Evolutionary conservation across 2,888 invertebrate species (phyloP), one percentile per base, ranked within the genome.

Genomic region (Epinotia demarniana): DNA sequence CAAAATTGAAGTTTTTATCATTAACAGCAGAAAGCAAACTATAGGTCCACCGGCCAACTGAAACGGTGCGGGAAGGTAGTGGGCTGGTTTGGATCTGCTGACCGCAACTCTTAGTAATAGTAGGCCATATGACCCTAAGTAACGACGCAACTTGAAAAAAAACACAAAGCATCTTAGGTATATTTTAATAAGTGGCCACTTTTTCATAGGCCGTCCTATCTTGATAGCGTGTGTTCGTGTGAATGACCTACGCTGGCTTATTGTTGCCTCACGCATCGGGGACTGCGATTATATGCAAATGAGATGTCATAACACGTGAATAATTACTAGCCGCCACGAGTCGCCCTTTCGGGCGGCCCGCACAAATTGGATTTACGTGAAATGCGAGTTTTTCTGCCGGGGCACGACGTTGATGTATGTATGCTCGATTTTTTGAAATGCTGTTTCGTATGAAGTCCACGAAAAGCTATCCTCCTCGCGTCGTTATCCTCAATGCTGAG

Each of bases 241-340:
- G 94, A 94, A 94, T 92, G 92, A 92, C 94, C 92, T 90, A 88
- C 89, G 86, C 87, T 82, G 85, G 84, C 84, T 84, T 82, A 80
- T 70, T 84, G 86, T 92, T 91, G 87, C 92, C 92, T 92, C 93
- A 93, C 93, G 93, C 92, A 92, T 88, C 87, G 87, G 81, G 86
- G 87, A 83, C 89, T 89, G 88, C 93, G 94, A 93, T 94, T 94
- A 94, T 93, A 94, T 94, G 92, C 89, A 92, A 94, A 94, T 94
- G 90, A 89, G 91, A 93, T 93, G 94, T 94, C 94, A 94, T 94
- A 94, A 94, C 92, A 93, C 85, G 89, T 93, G 94, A 94, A 93
- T 94, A 94, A 94, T 94, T 92, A 93, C 92, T 87, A 85, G 89
- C 87, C 88, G 86, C 91, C 90, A 91, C 91, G 91, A 89, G 85